A percentile compares a stretch with the other conserved stretches of the same genome.
phyloP scores from a whole-genome alignment of 2,888 invertebrate species.

The Nemurella pictetii region DNA sequence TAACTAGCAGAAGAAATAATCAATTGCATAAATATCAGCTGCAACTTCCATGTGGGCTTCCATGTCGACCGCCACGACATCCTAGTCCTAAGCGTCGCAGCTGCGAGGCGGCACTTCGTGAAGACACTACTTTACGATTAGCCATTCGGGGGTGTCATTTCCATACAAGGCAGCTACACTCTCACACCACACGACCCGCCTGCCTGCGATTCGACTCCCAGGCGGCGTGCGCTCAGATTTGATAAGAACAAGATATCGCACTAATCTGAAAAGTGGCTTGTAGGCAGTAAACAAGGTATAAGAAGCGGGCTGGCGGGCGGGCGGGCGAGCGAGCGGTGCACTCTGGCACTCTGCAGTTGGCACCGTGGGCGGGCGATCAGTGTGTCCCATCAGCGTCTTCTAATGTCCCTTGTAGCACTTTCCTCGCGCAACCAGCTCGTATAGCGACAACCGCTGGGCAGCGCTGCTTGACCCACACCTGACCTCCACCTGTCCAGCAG shows the following conservation, averaged over 20 bases:
- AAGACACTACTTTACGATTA: neutral
- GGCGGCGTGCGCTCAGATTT: neutral
- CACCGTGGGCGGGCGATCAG: neutral
- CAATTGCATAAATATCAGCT: neutral
- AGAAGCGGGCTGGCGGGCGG: no score
- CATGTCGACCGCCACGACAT: neutral
- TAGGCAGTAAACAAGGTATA: no score
- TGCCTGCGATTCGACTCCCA: neutral
- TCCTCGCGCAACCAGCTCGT: neutral
- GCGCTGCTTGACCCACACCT: neutral
- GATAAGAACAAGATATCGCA: neutral
- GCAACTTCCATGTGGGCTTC: neutral
- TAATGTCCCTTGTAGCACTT: neutral
- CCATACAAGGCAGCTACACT: neutral
- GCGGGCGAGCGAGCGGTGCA: neutral
- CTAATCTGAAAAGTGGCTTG: no score
- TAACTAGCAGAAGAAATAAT: conserved; percentile 9
- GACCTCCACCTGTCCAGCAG: neutral
- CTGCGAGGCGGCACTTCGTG: no score
- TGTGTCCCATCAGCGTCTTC: neutral
- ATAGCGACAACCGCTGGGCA: no score
- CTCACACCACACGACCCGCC: neutral
- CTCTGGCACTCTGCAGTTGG: neutral
- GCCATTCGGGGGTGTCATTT: neutral
- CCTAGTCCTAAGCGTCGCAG: no score